phyloP scores from a whole-genome alignment of 2,888 invertebrate genomes.

The Clivina fossor region DNA sequence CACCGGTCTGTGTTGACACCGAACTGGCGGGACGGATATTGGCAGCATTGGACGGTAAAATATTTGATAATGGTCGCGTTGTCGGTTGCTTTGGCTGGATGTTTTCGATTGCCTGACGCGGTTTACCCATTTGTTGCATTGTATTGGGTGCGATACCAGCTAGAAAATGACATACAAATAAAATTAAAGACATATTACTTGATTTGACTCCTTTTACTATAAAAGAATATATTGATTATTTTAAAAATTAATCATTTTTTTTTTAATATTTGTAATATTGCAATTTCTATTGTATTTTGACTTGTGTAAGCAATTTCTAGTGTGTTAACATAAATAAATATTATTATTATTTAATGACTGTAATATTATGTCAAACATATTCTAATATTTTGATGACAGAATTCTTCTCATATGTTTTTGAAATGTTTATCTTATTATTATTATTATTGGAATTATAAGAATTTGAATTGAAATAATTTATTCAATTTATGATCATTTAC shows the following conservation, averaged over 20 bases:
- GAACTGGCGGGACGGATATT: conserved; percentile 76
- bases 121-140: conserved; percentile 56
- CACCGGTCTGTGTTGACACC: conserved; percentile 80
- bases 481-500: too few species aligned
- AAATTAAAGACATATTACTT: too few species aligned
- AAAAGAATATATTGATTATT: too few species aligned
- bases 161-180: conserved; percentile 43
- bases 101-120: conserved; percentile 57
- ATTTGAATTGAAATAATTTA: too few species aligned
- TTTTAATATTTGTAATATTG: too few species aligned
- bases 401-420: neutral
- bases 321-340: too few species aligned
- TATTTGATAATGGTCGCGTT: conserved; percentile 51
- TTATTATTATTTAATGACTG: neutral
- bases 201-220: too few species aligned
- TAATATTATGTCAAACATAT: neutral
- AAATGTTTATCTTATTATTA: too few species aligned
- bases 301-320: too few species aligned
- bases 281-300: too few species aligned
- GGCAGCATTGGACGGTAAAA: conserved; percentile 57
- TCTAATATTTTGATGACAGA: neutral
- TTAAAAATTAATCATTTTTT: too few species aligned
- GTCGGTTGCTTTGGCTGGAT: conserved; percentile 57
- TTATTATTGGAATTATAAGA: too few species aligned
- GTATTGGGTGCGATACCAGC: conserved; percentile 53